Base-by-base conservation (phyloP, 2,797 vertebrate species). In the Aldrovandia affinis region DNA sequence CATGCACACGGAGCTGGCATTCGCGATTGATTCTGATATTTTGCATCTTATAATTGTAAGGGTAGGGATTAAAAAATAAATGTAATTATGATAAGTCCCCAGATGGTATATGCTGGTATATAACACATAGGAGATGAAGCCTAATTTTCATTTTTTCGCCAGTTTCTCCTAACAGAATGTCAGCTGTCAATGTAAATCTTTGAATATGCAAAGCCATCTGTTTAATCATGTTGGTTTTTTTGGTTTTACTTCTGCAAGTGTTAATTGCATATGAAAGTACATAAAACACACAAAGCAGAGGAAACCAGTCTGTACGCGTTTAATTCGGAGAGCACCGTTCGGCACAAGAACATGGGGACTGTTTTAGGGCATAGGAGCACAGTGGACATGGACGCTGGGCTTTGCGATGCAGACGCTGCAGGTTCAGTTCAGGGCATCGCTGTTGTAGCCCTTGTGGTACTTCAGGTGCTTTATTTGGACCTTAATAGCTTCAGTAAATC, bases 181-280 rank as follows among this genome's bases (percentile, higher is more conserved):
- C n/a, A 30, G 42, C 50, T 80, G 30, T 59, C 78, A 84, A 80
- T 84, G 10, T 68, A 20, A 68, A 47, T 52, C 42, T 20, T 68
- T 79, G 57, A 80, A 84, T 65, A 84, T 80, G 57, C 30, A 79
- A 83, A 79, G 63, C 81, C 81, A 82, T 84, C 78, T 80, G 77
- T 77, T 78, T 80, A 20, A 44, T 47, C 9, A 20, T 52, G 44
- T 78, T 30, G n/a, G 28, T 30, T 57, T 78, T 75, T 14, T 47
- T 63, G n/a, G n/a, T 61, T 78, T 47, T 18, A 77, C 47, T 78
- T 78, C 33, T 36, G n/a, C 33, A 79, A 83, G 39, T 79, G 59
- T 83, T 39, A 61, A 83, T 57, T 65, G 12, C 36, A 78, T 42
- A 77, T 2, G 28, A 78, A 79, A 20, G 44, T 42, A 36, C 20